phyloP scores from a whole-genome alignment of 2,113 vertebrate genomes.

The Atlantisia rogersi region DNA sequence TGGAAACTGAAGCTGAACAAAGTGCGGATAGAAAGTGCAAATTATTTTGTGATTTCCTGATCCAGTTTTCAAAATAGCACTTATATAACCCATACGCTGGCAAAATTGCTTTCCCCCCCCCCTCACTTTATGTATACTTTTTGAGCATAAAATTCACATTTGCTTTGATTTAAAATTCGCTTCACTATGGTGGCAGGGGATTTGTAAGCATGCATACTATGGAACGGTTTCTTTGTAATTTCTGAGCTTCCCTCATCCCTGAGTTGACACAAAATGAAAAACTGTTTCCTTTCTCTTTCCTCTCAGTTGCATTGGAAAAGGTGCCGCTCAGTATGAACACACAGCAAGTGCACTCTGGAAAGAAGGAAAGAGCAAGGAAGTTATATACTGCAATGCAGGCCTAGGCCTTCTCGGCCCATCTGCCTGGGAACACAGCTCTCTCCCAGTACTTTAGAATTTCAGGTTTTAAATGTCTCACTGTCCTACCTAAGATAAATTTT shows the following conservation, averaged over 20 bases:
- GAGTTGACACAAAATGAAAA: neutral
- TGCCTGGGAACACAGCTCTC: neutral
- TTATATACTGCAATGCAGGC: too few species aligned
- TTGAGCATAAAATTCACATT: neutral
- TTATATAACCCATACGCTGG: neutral
- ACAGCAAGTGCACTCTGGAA: neutral
- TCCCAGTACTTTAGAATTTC: neutral
- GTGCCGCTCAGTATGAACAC: neutral
- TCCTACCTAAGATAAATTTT: neutral
- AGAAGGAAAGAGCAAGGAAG: neutral
- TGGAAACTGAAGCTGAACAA: neutral
- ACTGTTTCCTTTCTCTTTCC: neutral
- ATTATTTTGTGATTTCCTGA: neutral
- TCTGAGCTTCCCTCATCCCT: neutral
- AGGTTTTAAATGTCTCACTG: neutral
- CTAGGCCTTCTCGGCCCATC: neutral
- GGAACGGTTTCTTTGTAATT: neutral
- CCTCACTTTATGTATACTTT: neutral
- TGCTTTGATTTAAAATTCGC: neutral
- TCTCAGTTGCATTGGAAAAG: neutral
- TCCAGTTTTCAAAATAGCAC: neutral
- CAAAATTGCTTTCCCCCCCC: neutral
- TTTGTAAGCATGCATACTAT: neutral
- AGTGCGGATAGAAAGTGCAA: neutral
- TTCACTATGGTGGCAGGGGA: neutral